These are phyloP conservation scores for Folsomia candida DNA, from an alignment of 2,888 invertebrate genomes.

Conservation along the genomic window DNA sequence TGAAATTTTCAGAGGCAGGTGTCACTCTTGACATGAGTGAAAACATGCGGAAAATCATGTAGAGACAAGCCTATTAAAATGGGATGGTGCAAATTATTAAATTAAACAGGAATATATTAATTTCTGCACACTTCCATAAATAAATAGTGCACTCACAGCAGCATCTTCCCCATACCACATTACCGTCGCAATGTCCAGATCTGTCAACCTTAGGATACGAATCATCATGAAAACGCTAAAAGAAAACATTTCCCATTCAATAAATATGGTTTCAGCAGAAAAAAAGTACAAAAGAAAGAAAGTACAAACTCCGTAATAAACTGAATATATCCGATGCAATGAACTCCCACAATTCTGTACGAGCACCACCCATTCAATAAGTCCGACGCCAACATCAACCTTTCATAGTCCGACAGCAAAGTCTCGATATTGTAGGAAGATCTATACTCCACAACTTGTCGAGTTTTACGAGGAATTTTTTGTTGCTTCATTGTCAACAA, in stretches of 20 bases:
- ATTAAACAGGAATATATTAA: no score
- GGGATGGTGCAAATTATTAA: not conserved
- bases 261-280: no score
- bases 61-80: not conserved
- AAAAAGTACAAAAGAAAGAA: no score
- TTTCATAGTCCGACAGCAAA: slow-evolving; percentile 17
- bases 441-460: not conserved
- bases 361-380: slow-evolving; percentile 17
- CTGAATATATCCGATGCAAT: slow-evolving; percentile 20
- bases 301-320: slow-evolving; percentile 3
- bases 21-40: slow-evolving; percentile 19
- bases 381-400: not conserved
- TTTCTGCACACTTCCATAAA: no score
- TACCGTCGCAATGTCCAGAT: slow-evolving; percentile 15
- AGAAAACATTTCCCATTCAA: slow-evolving; percentile 16
- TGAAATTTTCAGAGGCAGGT: slow-evolving; percentile 14
- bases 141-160: no score
- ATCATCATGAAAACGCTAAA: slow-evolving; percentile 23
- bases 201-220: slow-evolving; percentile 13
- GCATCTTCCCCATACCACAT: slow-evolving; percentile 20
- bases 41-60: slow-evolving; percentile 18
- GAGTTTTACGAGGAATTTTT: not conserved
- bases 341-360: slow-evolving; percentile 22
- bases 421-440: not conserved
- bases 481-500: not conserved